Percentiles rank a stretch among this genome's conserved stretches.
phyloP scores from a whole-genome alignment of 1,140 invertebrate genomes.

The Sycobia sp. region DNA sequence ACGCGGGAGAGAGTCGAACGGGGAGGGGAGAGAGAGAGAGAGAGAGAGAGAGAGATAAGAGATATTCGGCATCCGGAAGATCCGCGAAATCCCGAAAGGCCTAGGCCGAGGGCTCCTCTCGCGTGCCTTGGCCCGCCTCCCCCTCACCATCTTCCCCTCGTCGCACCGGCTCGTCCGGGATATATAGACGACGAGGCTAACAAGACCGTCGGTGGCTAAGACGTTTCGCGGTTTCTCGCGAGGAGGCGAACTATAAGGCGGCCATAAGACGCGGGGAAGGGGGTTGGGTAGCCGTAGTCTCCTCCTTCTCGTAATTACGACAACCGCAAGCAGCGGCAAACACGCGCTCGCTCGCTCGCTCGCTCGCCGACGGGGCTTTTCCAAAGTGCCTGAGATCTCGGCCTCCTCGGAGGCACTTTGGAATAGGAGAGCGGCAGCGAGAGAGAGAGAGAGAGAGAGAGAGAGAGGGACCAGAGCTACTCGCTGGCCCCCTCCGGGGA shows the following conservation, averaged over 20 bases:
- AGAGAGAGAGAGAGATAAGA: too few species aligned
- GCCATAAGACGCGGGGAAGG: too few species aligned
- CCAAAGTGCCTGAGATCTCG: neutral
- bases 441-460: too few species aligned
- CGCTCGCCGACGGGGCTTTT: too few species aligned
- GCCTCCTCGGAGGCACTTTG: slow-evolving; percentile 9
- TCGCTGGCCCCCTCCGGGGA: too few species aligned
- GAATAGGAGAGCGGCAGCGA: too few species aligned
- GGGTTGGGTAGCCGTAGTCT: too few species aligned
- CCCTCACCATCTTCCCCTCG: neutral
- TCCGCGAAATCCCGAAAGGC: slow-evolving; percentile 23
- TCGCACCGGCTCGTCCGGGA: too few species aligned
- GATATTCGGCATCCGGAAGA: slow-evolving; percentile 1
- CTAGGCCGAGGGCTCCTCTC: neutral
- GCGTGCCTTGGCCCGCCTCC: neutral
- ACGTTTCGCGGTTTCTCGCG: slow-evolving; percentile 35
- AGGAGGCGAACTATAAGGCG: neutral
- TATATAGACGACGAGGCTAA: neutral
- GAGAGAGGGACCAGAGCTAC: too few species aligned
- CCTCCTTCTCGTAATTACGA: slow-evolving; percentile 28
- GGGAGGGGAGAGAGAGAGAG: neutral
- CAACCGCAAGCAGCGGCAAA: slow-evolving; percentile 29
- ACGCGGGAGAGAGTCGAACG: neutral
- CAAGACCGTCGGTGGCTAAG: slow-evolving; percentile 9
- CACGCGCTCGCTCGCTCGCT: neutral